phyloP scores from a whole-genome alignment of 92 coral and sea anemone species.

The Parazoanthus darwini region DNA sequence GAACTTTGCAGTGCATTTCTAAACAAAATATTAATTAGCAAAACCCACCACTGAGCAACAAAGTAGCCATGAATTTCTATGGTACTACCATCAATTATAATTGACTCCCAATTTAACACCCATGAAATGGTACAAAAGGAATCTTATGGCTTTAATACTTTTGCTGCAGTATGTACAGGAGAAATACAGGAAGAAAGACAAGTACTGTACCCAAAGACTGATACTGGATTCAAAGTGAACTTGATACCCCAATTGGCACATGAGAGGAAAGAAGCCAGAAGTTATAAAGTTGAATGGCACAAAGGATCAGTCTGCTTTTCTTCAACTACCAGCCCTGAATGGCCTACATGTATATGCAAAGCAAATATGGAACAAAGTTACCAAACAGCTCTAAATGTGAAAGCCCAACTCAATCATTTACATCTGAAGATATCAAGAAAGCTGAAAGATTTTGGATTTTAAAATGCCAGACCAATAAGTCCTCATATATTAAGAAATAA shows the following conservation, averaged over 20 bases:
- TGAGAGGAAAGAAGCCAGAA: not conserved
- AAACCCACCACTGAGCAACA: not conserved
- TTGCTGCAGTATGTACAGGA: not conserved
- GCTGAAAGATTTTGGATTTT: too few species aligned
- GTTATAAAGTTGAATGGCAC: too few species aligned
- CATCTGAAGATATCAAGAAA: too few species aligned
- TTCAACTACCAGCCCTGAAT: too few species aligned
- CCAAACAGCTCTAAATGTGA: too few species aligned
- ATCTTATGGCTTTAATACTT: not conserved
- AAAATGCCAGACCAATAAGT: too few species aligned
- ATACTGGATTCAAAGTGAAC: not conserved
- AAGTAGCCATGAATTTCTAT: not conserved
- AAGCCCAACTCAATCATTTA: too few species aligned
- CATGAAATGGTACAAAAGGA: not conserved
- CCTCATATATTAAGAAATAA: too few species aligned
- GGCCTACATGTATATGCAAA: too few species aligned
- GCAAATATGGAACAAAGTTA: too few species aligned
- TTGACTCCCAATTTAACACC: not conserved
- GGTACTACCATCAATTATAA: not conserved
- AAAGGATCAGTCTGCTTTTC: too few species aligned
- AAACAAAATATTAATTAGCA: not conserved
- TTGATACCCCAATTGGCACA: not conserved
- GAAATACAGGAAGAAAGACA: not conserved
- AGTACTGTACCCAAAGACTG: not conserved
- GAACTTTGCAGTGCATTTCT: not conserved